phyloP scores from a whole-genome alignment of 2,797 vertebrate genomes.

The Pipistrellus kuhlii region DNA sequence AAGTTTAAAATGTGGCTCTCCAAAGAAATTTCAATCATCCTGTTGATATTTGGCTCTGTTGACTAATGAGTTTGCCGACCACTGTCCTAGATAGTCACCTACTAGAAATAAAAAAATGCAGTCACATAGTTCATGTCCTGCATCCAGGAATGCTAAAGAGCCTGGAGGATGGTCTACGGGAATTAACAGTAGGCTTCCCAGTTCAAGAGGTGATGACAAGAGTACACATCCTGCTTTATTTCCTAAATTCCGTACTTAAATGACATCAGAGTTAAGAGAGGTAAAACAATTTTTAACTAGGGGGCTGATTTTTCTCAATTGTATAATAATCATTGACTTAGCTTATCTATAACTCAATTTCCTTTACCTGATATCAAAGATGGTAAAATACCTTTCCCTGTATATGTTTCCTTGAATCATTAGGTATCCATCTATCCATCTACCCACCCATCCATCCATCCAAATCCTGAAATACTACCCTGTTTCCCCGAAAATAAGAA shows the following conservation, averaged over 20 bases:
- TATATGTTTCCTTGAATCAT: not conserved
- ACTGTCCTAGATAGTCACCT: not conserved
- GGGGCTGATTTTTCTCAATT: not conserved
- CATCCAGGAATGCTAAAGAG: not conserved
- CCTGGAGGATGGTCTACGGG: not conserved
- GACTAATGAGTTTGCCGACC: no score
- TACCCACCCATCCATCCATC: not conserved
- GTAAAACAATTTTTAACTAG: not conserved
- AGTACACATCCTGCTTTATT: not conserved
- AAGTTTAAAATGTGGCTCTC: no score
- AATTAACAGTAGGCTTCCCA: not conserved
- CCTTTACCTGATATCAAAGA: not conserved
- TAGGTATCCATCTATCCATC: not conserved
- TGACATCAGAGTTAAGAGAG: not conserved
- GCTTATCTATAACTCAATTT: not conserved
- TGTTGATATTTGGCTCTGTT: no score
- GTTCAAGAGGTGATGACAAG: not conserved
- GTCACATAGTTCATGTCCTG: not conserved
- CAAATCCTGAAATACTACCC: not conserved
- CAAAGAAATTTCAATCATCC: no score
- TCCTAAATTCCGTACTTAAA: not conserved
- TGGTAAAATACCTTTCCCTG: not conserved
- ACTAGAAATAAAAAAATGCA: not conserved
- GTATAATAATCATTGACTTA: not conserved
- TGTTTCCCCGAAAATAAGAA: no score